These are phyloP conservation scores for Cheirogaleus major DNA, from an alignment of 2,797 vertebrate genomes.

Conservation along the genomic window DNA sequence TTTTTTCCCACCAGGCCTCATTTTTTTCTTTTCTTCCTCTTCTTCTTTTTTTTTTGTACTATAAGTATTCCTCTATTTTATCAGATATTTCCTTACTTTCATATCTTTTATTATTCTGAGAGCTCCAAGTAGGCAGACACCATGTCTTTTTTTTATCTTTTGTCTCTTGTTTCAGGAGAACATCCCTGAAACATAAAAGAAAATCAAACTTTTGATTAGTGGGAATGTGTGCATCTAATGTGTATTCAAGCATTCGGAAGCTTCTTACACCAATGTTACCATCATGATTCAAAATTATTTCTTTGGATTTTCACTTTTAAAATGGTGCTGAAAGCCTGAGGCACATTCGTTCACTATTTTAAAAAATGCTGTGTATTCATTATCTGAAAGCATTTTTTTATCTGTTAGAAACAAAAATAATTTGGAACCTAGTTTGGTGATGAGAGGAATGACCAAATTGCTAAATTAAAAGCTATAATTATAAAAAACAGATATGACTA, in stretches of 20 bases:
- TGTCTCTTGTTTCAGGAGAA: not conserved
- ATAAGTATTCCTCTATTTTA: not conserved
- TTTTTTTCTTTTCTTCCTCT: not conserved
- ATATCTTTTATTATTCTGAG: not conserved
- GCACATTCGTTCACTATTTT: not conserved
- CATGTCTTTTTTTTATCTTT: not conserved
- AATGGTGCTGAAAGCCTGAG: not conserved
- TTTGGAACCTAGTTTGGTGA: not conserved
- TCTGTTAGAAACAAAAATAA: not conserved
- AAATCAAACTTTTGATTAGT: not conserved
- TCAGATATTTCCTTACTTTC: not conserved
- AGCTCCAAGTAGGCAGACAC: not conserved
- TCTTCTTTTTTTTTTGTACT: not conserved
- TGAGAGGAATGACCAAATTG: not conserved
- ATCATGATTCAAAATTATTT: not conserved
- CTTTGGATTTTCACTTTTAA: not conserved
- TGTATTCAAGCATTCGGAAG: not conserved
- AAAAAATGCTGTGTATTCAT: not conserved
- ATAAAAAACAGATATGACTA: not conserved
- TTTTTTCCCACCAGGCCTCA: not conserved
- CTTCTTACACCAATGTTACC: not conserved
- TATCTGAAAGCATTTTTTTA: not conserved
- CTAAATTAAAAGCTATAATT: slow-evolving; percentile 16
- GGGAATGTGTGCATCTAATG: not conserved
- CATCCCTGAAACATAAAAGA: not conserved